Conservation (phyloP, 2,113 vertebrate species). For the Chloropsis hardwickii region DNA sequence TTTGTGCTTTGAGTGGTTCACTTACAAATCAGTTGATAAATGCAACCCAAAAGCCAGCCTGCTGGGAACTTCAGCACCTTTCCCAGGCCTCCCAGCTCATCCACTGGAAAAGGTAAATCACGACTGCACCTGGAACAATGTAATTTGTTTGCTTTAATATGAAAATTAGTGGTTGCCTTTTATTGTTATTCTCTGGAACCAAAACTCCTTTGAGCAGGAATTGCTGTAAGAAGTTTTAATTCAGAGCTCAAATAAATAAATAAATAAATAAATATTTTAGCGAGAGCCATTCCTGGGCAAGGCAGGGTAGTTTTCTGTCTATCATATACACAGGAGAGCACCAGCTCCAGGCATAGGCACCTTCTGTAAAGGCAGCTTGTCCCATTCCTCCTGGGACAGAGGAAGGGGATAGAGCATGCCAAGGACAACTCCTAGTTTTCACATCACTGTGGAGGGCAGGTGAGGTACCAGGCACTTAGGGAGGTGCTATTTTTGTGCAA, state of each 20-base stretch:
- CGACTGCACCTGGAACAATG: not conserved
- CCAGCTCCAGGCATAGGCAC: not conserved
- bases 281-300: not conserved
- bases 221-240: not conserved
- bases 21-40: not conserved
- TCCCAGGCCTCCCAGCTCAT: not conserved
- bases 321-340: not conserved
- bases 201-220: not conserved
- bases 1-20: not conserved
- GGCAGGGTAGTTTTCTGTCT: not conserved
- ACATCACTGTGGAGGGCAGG: not conserved
- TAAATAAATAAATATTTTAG: not conserved
- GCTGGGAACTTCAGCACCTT: not conserved
- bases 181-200: not conserved
- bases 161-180: not conserved
- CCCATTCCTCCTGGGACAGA: not conserved
- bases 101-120: not conserved
- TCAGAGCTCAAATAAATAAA: not conserved
- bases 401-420: not conserved
- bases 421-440: not conserved
- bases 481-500: not conserved
- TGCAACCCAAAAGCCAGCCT: not conserved
- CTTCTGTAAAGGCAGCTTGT: not conserved
- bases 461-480: not conserved
- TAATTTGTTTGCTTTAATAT: not conserved